Evolutionary conservation across 2,888 invertebrate genomes (phyloP).

Genomic region (Amphipyra tragopoginis): DNA sequence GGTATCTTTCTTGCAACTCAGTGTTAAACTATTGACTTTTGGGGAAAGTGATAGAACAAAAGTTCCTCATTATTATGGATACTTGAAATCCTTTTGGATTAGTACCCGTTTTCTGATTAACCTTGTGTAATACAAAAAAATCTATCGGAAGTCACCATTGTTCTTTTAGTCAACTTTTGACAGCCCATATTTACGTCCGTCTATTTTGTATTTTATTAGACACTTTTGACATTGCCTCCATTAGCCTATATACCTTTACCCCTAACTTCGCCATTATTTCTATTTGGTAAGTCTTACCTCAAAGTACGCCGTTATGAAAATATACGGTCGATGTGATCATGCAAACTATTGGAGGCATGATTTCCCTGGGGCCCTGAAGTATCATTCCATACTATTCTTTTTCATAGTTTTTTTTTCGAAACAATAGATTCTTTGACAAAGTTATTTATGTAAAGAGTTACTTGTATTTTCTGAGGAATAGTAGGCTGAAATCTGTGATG

Average conservation of each 20-base stretch:
- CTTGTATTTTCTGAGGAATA: constrained; percentile 1
- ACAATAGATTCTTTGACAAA: constrained; percentile 19
- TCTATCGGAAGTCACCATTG: too few relatives aligned
- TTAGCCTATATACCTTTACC: constrained; percentile 29
- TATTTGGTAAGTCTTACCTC: constrained; percentile 45
- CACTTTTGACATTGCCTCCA: constrained; percentile 22
- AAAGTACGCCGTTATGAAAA: constrained; percentile 70
- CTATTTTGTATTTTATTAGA: too few relatives aligned
- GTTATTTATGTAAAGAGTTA: constrained; percentile 25
- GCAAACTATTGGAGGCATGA: constrained; percentile 70
- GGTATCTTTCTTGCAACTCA: too few relatives aligned
- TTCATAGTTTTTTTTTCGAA: constrained; percentile 46
- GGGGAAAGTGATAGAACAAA: too few relatives aligned
- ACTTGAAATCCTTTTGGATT: too few relatives aligned
- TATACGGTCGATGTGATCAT: constrained; percentile 71
- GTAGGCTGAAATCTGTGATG: not conserved
- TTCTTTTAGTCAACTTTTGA: too few relatives aligned
- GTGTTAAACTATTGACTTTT: too few relatives aligned
- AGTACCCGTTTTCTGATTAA: too few relatives aligned
- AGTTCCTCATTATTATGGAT: too few relatives aligned
- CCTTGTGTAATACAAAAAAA: too few relatives aligned
- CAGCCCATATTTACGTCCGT: too few relatives aligned
- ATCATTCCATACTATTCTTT: constrained; percentile 41
- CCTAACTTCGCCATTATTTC: constrained; percentile 47
- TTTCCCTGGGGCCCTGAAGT: constrained; percentile 70